Percentiles rank a stretch among this genome's conserved stretches.
Conservation (phyloP, 2,113 vertebrate species). For the Carettochelys insculpta region DNA sequence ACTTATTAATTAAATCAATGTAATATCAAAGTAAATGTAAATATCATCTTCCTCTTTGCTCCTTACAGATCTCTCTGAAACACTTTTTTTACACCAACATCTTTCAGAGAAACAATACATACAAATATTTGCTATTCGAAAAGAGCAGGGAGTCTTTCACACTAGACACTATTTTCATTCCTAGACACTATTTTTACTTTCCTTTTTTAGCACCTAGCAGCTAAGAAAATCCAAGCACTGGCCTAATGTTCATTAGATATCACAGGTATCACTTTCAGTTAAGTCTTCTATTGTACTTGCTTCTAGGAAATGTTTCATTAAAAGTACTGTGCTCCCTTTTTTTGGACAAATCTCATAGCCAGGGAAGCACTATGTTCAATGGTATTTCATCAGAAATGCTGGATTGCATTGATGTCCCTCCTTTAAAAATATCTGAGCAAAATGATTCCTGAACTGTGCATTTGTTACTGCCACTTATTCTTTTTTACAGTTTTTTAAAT, state of each 20-base stretch:
- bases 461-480: not conserved
- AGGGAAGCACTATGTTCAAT: not conserved
- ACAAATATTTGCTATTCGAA: not conserved
- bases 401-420: not conserved
- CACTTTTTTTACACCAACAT: not conserved
- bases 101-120: not conserved
- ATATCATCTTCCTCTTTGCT: not conserved
- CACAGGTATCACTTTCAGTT: not conserved
- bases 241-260: not conserved
- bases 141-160: not conserved
- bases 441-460: not conserved
- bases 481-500: not conserved
- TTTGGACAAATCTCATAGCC: not conserved
- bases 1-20: too few species aligned
- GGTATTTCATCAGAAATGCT: not conserved
- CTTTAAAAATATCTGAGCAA: not conserved
- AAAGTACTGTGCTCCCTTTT: not conserved
- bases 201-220: slow-evolving; percentile 2
- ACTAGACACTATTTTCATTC: too few species aligned
- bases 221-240: not conserved
- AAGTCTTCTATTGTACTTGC: not conserved
- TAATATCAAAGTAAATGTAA: too few species aligned
- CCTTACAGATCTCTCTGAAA: slow-evolving; percentile 4
- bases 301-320: not conserved
- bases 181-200: not conserved